These are phyloP conservation scores for Perca flavescens DNA, from an alignment of 2,113 vertebrate genomes.

Conservation along the genomic window DNA sequence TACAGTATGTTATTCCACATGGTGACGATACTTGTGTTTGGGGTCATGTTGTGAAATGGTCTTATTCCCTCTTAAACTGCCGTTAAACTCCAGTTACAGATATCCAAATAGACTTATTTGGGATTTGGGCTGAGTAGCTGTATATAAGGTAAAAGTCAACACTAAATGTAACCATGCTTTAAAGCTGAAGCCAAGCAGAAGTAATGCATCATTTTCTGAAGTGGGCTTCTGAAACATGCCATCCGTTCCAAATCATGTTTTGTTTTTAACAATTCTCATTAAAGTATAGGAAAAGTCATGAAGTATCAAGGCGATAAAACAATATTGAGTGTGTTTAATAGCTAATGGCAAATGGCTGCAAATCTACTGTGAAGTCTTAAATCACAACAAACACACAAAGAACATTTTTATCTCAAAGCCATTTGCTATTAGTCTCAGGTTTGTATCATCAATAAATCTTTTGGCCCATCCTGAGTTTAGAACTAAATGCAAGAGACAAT, in stretches of 20 bases:
- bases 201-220: not conserved
- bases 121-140: not conserved
- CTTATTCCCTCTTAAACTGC: not conserved
- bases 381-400: not conserved
- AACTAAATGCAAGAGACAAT: not conserved
- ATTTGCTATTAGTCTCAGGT: not conserved
- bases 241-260: not conserved
- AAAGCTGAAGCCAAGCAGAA: not conserved
- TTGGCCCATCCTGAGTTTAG: not conserved
- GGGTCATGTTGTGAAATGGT: not conserved
- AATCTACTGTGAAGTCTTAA: not conserved
- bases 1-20: not conserved
- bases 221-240: not conserved
- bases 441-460: not conserved
- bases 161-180: not conserved
- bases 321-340: not conserved
- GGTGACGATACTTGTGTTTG: not conserved
- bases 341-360: not conserved
- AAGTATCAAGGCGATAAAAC: not conserved
- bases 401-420: not conserved
- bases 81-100: not conserved
- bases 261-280: no score
- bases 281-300: not conserved
- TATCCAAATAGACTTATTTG: conserved; percentile 1
- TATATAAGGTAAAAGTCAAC: not conserved